Base-by-base conservation (phyloP, 1,140 invertebrate species). In the Microplitis mediator region DNA sequence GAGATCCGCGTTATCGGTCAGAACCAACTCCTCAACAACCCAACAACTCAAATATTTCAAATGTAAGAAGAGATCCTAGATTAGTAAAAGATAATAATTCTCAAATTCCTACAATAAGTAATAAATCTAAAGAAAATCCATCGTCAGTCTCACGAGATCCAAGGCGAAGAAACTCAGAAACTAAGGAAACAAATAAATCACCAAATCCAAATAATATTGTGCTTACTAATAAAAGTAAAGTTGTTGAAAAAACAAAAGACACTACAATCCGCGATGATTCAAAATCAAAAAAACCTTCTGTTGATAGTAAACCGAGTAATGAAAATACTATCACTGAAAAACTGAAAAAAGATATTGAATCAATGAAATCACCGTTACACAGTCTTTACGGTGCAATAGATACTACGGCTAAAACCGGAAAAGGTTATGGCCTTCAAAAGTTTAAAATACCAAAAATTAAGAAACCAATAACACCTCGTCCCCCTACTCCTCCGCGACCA, bases 401-500 rank as follows among this genome's bases (percentile, higher is more conserved):
- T 72, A 84, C 79, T 72, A 83, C 74, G 54, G 76, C 79, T 3
- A 85, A 83, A 69, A 85, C 84, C 6, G 84, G 84, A 6, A 84
- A 86, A 68, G 89, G 88, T 3, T 89, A 89, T 80, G 89, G 89
- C 5, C 82, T 91, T 0, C 91, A 91, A 77, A 90, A 90, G 64
- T 92, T 91, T 71, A 90, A 89, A 82, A 92, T 92, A 73, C 91
- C 91, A 1, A 91, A 91, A 83, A 89, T 90, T 45, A 90, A 88
- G 79, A 85, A 85, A 4, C 66, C 74, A 14, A 4, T 32, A 2
- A 39, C 58, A 1, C 52, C 71, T 6, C 63, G 36, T 9, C 16
- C 77, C 4, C 77, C 81, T 0, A 65, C 78, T 1, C 70, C 78
- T 5, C 71, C 78, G 4, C 71, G 51, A 62, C 36, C 64, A 5